Evolutionary conservation across 1,140 invertebrate genomes (phyloP), one percentile per base, ranked within the genome.

Genomic region (Drosophila novamexicana): DNA sequence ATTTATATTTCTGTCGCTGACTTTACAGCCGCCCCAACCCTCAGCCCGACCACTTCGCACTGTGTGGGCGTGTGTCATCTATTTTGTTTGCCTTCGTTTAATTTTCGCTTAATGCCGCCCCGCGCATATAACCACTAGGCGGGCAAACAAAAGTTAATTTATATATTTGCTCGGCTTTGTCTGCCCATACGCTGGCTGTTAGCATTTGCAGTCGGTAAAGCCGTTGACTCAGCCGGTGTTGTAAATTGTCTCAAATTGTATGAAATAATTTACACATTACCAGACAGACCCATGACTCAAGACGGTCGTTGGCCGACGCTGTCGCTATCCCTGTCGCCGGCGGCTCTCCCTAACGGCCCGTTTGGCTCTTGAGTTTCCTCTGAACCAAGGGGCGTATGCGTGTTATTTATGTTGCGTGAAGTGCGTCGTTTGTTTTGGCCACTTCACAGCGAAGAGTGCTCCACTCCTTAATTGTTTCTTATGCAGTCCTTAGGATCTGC

Each of bases 201-300:
- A 69, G 70, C 79, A 72, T 72, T 79, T 66, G 63, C 56, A 61
- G 32, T 79, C 57, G 49, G 49, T 57, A 67, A 66, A 77, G 81
- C 64, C 61, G 61, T 75, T 73, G 54, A 65, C 58, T 68, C 14
- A 29, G 83, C 58, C 68, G 57, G 62, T 70, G 78, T 73, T 90
- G 85, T 90, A 89, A 89, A 90, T 89, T 85, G 81, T 90, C 78
- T 80, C 50, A 85, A 81, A 91, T 91, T 89, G 77, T 77, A 88
- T 56, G 75, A 91, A 79, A 91, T 84, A 91, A 91, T 88, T 91
- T 84, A 83, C 82, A 88, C 89, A 81, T 84, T 91, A 84, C 77
- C 81, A 76, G 75, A 59, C 81, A 76, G 75, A 59, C 67, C 72
- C 79, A 90, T 88, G 83, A 86, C 72, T 90, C 77, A 82, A 78